These are phyloP conservation scores for Lottia gigantea DNA, from an alignment of 2,888 invertebrate species.

Conservation along the genomic window DNA sequence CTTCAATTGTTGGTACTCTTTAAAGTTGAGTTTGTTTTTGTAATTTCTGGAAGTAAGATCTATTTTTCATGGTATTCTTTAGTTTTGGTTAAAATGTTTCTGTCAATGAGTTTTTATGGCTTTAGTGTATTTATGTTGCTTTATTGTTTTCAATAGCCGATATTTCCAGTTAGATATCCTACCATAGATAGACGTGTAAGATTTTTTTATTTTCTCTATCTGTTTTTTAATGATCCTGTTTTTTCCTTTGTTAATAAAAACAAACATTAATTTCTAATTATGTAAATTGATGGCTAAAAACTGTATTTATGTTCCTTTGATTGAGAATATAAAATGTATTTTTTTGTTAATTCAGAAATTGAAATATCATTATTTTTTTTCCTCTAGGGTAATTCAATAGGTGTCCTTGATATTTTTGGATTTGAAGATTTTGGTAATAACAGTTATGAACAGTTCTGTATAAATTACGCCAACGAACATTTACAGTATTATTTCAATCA, in stretches of 20 bases:
- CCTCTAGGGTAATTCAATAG: conserved; percentile 85
- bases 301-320: too few relatives aligned
- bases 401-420: conserved; percentile 95
- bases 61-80: too few relatives aligned
- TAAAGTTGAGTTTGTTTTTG: too few relatives aligned
- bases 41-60: too few relatives aligned
- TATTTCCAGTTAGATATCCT: neutral
- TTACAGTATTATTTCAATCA: conserved; percentile 97
- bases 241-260: too few relatives aligned
- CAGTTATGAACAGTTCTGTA: conserved; percentile 96
- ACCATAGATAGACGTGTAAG: neutral
- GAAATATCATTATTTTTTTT: neutral
- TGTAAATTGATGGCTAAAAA: too few relatives aligned
- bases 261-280: too few relatives aligned
- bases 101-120: too few relatives aligned
- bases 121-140: too few relatives aligned
- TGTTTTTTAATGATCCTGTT: too few relatives aligned
- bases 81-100: too few relatives aligned
- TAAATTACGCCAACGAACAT: conserved; percentile 97
- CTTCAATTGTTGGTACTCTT: too few relatives aligned
- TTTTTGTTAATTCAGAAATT: neutral
- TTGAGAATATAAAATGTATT: neutral
- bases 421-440: conserved; percentile 89
- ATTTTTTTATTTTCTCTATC: neutral
- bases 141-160: conserved; percentile 2